These are phyloP conservation scores for Drosophila neocordata DNA, from an alignment of 1,140 invertebrate species.

Conservation along the genomic window DNA sequence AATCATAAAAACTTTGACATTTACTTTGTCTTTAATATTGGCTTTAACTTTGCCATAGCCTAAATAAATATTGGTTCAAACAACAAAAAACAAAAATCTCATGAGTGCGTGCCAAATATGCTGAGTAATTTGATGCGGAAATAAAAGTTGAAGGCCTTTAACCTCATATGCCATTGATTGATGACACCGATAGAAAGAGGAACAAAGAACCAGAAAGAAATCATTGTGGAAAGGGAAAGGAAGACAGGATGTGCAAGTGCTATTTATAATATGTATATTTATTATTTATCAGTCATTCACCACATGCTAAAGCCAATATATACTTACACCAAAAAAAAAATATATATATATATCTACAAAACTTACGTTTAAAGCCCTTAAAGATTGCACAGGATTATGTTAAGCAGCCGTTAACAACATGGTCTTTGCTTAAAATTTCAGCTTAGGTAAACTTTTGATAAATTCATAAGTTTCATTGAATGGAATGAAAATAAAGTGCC, in stretches of 20 bases:
- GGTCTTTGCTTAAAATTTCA: too few relatives aligned
- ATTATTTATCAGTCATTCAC: slow-evolving; percentile 65
- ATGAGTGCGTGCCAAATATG: slow-evolving; percentile 42
- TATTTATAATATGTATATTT: slow-evolving; percentile 74
- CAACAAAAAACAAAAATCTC: slow-evolving; percentile 41
- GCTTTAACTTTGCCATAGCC: slow-evolving; percentile 26
- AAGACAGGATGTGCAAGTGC: slow-evolving; percentile 36
- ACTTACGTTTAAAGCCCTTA: not conserved
- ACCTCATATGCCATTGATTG: slow-evolving; percentile 27
- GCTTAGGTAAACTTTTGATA: too few relatives aligned
- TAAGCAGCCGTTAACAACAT: not conserved
- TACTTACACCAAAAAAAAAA: not conserved
- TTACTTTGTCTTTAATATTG: not conserved
- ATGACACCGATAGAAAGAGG: slow-evolving; percentile 63
- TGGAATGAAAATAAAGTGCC: too few relatives aligned
- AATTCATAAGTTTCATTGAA: too few relatives aligned
- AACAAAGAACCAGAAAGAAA: slow-evolving; percentile 26
- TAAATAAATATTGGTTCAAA: slow-evolving; percentile 15
- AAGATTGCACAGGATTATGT: not conserved
- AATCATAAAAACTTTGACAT: not conserved
- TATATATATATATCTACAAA: slow-evolving; percentile 14
- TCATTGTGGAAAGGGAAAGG: not conserved
- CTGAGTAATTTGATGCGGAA: slow-evolving; percentile 56
- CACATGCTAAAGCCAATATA: slow-evolving; percentile 49
- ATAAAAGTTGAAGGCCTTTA: slow-evolving; percentile 23